These are phyloP conservation scores for Actinia tenebrosa DNA, from an alignment of 64 coral and sea anemone genomes.

Conservation along the genomic window DNA sequence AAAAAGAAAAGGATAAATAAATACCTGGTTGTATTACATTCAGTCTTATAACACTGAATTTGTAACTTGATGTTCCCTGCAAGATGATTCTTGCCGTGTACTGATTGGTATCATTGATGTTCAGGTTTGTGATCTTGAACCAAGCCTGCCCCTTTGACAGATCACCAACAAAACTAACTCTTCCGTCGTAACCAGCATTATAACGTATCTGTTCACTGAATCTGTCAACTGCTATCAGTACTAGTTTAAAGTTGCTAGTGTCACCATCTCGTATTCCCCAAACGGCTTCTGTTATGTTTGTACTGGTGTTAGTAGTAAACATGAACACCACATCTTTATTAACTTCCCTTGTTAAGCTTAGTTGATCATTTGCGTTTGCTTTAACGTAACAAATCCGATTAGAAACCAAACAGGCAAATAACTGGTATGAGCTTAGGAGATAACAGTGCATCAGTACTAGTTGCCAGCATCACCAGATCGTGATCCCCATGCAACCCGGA, in stretches of 20 bases:
- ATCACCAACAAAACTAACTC: conserved; percentile 1
- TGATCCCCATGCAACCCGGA: too few relatives aligned
- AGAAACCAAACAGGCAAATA: too few relatives aligned
- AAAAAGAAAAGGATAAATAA: too few relatives aligned
- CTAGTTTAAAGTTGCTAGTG: not conserved
- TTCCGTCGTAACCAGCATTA: not conserved
- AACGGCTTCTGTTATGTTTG: not conserved
- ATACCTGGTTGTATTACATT: too few relatives aligned
- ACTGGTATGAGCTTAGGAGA: too few relatives aligned
- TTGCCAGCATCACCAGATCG: too few relatives aligned
- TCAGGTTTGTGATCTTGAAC: conserved; percentile 2
- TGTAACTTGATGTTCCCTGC: not conserved
- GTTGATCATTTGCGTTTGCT: too few relatives aligned
- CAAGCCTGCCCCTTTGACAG: not conserved
- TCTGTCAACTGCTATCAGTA: not conserved
- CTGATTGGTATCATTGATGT: not conserved
- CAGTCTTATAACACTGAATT: too few relatives aligned
- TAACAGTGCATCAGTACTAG: too few relatives aligned
- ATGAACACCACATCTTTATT: not conserved
- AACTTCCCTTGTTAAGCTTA: not conserved
- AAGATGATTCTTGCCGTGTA: not conserved
- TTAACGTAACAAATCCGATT: too few relatives aligned
- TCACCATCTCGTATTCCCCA: conserved; percentile 10
- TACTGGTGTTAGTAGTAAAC: not conserved
- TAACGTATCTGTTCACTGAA: not conserved